These are phyloP conservation scores for Andricus grossulariae DNA, from an alignment of 1,140 invertebrate genomes.

Conservation along the genomic window DNA sequence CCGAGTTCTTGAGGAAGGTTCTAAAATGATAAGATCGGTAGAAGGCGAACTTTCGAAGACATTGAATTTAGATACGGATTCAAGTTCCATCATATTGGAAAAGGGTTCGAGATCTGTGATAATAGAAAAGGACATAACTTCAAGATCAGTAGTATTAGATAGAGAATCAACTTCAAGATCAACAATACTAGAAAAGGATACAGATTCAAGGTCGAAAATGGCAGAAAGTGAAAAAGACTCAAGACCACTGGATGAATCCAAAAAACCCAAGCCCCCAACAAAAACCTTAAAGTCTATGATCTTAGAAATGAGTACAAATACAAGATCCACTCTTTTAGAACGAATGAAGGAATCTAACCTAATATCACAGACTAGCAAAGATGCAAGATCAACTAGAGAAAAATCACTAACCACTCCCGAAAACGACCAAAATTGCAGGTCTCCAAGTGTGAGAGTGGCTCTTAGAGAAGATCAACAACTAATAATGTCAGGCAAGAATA, in stretches of 20 bases:
- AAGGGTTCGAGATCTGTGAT: background rate
- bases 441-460: constrained; percentile 36
- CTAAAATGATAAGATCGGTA: background rate
- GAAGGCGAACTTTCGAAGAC: no score
- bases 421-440: constrained; percentile 13
- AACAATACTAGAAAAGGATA: no score
- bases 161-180: no score
- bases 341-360: background rate
- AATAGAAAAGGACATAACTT: no score
- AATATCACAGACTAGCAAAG: background rate
- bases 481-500: constrained; percentile 39
- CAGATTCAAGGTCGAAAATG: no score
- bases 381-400: background rate
- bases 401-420: background rate
- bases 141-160: no score
- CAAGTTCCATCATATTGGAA: background rate
- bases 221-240: no score
- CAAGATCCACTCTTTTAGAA: no score
- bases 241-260: no score
- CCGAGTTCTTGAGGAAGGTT: constrained; percentile 38
- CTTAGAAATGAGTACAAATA: no score
- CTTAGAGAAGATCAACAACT: constrained; percentile 46
- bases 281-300: no score
- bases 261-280: no score
- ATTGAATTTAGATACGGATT: background rate